Percentiles rank a stretch among this genome's conserved stretches.
Conservation (phyloP, 23 tunicate species). For the Styela clava region DNA sequence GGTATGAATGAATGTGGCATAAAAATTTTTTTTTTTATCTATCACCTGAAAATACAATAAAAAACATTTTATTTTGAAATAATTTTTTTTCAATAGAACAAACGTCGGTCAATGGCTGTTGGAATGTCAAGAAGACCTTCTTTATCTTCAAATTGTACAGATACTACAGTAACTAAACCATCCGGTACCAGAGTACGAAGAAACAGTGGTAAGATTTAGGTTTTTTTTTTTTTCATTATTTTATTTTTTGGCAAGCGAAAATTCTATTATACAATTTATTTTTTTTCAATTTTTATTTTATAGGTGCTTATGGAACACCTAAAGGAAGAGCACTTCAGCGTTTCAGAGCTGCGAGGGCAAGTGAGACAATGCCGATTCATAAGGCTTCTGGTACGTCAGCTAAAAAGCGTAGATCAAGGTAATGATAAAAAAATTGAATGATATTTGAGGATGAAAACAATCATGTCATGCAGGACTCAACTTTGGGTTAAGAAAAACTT, state of each 20-base stretch:
- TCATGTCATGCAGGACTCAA: no score
- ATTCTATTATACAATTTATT: no score
- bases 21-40: no score
- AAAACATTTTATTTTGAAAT: no score
- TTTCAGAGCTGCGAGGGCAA: slow-evolving; percentile 10
- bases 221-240: no score
- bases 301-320: slow-evolving; percentile 19
- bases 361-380: background rate
- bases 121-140: background rate
- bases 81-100: background rate
- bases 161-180: background rate
- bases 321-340: slow-evolving; percentile 24
- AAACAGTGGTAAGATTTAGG: background rate
- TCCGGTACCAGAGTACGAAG: background rate
- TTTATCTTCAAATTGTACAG: background rate
- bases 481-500: no score
- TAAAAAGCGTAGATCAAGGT: background rate
- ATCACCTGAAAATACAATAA: no score
- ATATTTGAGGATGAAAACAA: no score
- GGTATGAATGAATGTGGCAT: no score
- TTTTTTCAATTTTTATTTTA: background rate
- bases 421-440: no score
- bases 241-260: background rate
- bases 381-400: background rate
- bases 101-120: background rate